These are phyloP conservation scores for Zaprionus kolodkinae DNA, from an alignment of 1,140 invertebrate species.

Conservation along the genomic window DNA sequence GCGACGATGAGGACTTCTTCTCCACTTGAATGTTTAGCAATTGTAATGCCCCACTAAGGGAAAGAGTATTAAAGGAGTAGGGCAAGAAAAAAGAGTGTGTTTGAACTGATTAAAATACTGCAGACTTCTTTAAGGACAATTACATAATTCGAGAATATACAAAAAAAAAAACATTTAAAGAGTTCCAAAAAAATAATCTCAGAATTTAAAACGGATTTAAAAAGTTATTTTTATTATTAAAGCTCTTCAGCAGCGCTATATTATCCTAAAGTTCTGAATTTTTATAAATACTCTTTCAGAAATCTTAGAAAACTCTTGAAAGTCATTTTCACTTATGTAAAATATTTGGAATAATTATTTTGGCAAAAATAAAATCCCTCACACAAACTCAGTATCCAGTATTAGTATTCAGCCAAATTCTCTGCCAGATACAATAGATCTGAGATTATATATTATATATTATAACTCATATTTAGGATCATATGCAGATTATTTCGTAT, in stretches of 20 bases:
- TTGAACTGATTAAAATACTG: background rate
- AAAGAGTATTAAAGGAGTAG: conserved; percentile 8
- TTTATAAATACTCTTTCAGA: background rate
- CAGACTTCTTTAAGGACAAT: background rate
- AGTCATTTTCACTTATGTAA: too few species aligned
- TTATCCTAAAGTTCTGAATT: background rate
- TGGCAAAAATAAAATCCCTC: too few species aligned
- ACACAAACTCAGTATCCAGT: too few species aligned
- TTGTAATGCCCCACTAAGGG: conserved; percentile 19
- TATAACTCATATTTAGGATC: too few species aligned
- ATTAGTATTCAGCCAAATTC: too few species aligned
- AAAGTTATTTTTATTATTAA: background rate
- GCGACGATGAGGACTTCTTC: conserved; percentile 44
- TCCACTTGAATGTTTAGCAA: conserved; percentile 37
- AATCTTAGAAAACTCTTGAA: too few species aligned
- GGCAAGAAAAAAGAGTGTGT: background rate
- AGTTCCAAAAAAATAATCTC: background rate
- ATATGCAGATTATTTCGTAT: too few species aligned
- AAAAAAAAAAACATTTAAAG: background rate
- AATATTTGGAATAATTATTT: too few species aligned
- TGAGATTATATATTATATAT: too few species aligned
- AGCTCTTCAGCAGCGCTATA: background rate
- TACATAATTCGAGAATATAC: background rate
- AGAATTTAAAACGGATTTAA: background rate
- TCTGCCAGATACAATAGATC: too few species aligned